A percentile compares a stretch with the other conserved stretches of the same genome.
Evolutionary conservation across 2,797 vertebrate genomes (phyloP).

Genomic region (Ciconia nigra): DNA sequence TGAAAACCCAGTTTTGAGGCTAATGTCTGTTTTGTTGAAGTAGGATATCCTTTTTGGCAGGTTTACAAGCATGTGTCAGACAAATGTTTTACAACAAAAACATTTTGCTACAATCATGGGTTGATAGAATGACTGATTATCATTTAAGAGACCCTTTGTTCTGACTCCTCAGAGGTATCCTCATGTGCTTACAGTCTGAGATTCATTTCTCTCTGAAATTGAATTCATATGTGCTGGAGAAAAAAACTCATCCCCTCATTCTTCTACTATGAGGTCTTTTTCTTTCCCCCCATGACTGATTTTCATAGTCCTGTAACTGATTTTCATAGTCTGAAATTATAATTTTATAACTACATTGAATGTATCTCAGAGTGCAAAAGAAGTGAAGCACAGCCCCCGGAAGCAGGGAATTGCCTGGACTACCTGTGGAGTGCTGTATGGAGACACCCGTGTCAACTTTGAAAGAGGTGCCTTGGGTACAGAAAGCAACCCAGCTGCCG

Average conservation of each 20-base stretch:
- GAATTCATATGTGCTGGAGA: slow-evolving; percentile 54
- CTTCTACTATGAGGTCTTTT: slow-evolving; percentile 42
- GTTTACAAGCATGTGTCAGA: slow-evolving; percentile 64
- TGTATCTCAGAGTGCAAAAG: neutral
- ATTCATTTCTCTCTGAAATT: slow-evolving; percentile 61
- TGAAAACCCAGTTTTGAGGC: neutral
- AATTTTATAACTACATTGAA: slow-evolving; percentile 29
- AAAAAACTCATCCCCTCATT: slow-evolving; percentile 31
- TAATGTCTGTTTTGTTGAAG: slow-evolving; percentile 21
- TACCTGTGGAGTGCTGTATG: neutral
- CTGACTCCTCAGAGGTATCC: slow-evolving; percentile 33
- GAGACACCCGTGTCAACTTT: neutral
- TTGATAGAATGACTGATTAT: slow-evolving; percentile 57
- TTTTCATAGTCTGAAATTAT: slow-evolving; percentile 13
- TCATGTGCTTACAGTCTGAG: slow-evolving; percentile 45
- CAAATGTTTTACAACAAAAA: slow-evolving; percentile 67
- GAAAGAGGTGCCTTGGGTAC: neutral
- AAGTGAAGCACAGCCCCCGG: slow-evolving; percentile 14
- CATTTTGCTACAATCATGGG: slow-evolving; percentile 45
- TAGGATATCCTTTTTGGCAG: slow-evolving; percentile 62
- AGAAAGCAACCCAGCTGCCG: neutral
- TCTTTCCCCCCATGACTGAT: neutral
- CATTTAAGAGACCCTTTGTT: slow-evolving; percentile 66
- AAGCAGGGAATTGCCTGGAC: neutral
- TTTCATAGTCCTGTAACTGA: slow-evolving; percentile 40